phyloP scores from a whole-genome alignment of 2,113 vertebrate genomes.

The Catharus bicknelli region DNA sequence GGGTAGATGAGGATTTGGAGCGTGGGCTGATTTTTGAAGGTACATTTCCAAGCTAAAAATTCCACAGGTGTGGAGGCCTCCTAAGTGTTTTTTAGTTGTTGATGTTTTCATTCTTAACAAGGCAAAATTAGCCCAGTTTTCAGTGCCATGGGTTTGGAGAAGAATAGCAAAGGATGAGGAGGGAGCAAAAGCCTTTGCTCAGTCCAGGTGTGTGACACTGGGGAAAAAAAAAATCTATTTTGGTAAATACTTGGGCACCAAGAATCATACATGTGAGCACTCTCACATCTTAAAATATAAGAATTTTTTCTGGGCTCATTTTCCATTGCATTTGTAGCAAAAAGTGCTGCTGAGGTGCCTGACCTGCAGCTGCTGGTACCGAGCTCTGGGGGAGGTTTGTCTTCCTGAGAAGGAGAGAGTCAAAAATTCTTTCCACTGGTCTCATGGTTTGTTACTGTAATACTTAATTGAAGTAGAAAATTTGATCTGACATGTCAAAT shows the following conservation, averaged over 20 bases:
- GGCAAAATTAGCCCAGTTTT: not conserved
- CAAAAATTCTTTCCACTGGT: not conserved
- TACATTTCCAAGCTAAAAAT: not conserved
- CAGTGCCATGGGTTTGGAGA: not conserved
- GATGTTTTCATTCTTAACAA: not conserved
- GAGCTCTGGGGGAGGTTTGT: not conserved
- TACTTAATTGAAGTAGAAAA: slow-evolving; percentile 19
- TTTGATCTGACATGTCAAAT: slow-evolving; percentile 36
- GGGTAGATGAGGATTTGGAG: not conserved
- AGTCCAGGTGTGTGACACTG: not conserved
- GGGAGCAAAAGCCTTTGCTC: not conserved
- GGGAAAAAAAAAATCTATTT: not conserved
- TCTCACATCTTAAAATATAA: not conserved
- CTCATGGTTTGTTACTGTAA: not conserved
- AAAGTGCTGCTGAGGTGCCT: accelerated
- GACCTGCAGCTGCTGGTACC: not conserved
- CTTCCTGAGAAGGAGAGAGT: not conserved
- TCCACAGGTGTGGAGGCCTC: not conserved
- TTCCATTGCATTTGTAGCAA: not conserved
- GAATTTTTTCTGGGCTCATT: not conserved
- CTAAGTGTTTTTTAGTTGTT: not conserved
- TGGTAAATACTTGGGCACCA: not conserved
- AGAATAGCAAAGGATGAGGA: not conserved
- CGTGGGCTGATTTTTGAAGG: not conserved
- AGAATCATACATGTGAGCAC: not conserved